Evolutionary conservation across 2,888 invertebrate species (phyloP), one percentile per base, ranked within the genome.

Genomic region (Geophilus truncorum): DNA sequence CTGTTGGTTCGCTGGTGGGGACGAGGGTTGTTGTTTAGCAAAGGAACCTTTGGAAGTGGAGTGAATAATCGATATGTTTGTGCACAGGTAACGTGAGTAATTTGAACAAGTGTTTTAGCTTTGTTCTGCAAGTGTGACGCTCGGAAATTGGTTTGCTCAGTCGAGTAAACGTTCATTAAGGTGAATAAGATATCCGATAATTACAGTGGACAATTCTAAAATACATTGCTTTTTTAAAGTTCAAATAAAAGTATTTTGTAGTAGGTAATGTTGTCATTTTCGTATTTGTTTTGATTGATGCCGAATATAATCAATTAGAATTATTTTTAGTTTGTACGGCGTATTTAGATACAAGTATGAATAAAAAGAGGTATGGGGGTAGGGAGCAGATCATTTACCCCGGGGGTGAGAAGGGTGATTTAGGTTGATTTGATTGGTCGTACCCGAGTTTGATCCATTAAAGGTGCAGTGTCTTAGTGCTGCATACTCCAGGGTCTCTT

Each of bases 351-450:
- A n/a, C n/a, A n/a, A n/a, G n/a, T n/a, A n/a, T n/a, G 28, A 70
- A 25, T 70, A 12, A 28, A 28, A 70, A n/a, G n/a, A n/a, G n/a
- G n/a, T n/a, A n/a, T n/a, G n/a, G 15, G 28, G 25, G 70, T 25
- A 25, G 70, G 15, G 28, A 4, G 70, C n/a, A 7, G 70, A 28
- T 28, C 70, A 70, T 70, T 70, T 70, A 70, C 70, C 70, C 28
- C 70, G 70, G 6, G 23, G 18, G 21, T 40, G 40, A 51, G 51
- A n/a, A 9, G 18, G 18, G 15, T 28, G 70, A 70, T 70, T 70
- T 70, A 70, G n/a, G 70, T 23, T 70, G 70, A 70, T 70, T 70
- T 70, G 70, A 70, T 70, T 70, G 70, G 70, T 70, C 70, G 70
- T 28, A 70, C 70, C 28, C 0, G 23, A 70, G 12, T 70, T 70